Evolutionary conservation across 2,797 vertebrate genomes (phyloP).

Genomic region (Phaenicophaeus curvirostris): DNA sequence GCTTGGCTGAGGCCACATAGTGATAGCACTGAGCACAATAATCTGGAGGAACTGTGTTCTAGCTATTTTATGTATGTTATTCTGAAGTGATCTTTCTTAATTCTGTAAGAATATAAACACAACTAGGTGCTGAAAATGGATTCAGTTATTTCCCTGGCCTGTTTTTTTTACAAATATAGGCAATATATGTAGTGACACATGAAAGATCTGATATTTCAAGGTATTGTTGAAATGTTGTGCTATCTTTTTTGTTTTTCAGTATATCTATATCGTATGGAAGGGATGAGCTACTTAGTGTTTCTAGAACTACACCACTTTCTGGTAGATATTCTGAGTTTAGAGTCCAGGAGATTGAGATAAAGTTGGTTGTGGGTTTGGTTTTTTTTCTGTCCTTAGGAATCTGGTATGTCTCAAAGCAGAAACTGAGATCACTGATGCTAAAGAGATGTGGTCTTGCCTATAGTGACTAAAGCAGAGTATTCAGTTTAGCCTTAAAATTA

Average conservation of each 20-base stretch:
- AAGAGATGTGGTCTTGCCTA: background rate
- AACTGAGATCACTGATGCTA: background rate
- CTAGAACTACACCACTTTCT: background rate
- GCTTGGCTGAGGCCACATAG: background rate
- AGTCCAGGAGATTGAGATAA: background rate
- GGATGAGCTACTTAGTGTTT: background rate
- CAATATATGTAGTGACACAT: too few relatives aligned
- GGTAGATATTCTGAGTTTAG: background rate
- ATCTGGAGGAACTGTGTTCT: background rate
- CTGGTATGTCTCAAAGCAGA: background rate
- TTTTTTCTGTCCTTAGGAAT: background rate
- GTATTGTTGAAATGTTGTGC: background rate
- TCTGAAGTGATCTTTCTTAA: background rate
- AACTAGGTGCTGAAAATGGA: background rate
- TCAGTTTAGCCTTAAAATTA: background rate
- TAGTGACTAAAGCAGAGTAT: background rate
- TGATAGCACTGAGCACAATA: background rate
- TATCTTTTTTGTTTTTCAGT: background rate
- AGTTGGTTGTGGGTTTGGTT: too few relatives aligned
- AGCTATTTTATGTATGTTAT: background rate
- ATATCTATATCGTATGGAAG: accelerated
- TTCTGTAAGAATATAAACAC: background rate
- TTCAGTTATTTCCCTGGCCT: accelerated
- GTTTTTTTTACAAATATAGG: background rate
- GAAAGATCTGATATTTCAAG: background rate